These are phyloP conservation scores for Luperina nickerlii DNA, from an alignment of 2,888 invertebrate species.

Conservation along the genomic window DNA sequence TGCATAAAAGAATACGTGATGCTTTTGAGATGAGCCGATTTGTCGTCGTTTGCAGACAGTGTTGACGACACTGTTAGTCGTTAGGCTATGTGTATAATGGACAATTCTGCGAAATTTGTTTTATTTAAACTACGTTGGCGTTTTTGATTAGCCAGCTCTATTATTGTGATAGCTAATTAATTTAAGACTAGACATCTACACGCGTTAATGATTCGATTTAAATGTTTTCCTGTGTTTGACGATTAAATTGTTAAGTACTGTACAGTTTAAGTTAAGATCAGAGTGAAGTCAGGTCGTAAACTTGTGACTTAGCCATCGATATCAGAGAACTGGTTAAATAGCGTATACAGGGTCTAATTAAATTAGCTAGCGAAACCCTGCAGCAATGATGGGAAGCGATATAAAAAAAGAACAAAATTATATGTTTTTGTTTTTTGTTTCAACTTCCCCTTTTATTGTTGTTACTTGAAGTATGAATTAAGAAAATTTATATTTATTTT, in stretches of 20 bases:
- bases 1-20: conserved; percentile 74
- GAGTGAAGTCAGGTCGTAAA: neutral
- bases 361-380: too few species aligned
- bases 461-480: too few species aligned
- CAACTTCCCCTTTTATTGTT: too few species aligned
- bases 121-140: neutral
- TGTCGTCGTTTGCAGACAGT: conserved; percentile 61
- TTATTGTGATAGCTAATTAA: conserved; percentile 1
- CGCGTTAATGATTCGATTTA: neutral
- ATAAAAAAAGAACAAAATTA: too few species aligned
- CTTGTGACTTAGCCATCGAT: neutral
- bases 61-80: conserved; percentile 43
- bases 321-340: neutral
- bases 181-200: neutral
- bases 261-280: neutral
- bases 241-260: neutral
- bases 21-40: conserved; percentile 79
- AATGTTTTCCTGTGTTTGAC: neutral
- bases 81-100: conserved; percentile 32
- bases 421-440: too few species aligned
- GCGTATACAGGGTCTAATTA: too few species aligned
- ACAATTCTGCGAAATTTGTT: conserved; percentile 19
- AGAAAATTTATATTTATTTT: too few species aligned
- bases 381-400: too few species aligned
- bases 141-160: conserved; percentile 5